These are phyloP conservation scores for Hystrix brachyura DNA, from an alignment of 2,113 vertebrate species.

Conservation along the genomic window DNA sequence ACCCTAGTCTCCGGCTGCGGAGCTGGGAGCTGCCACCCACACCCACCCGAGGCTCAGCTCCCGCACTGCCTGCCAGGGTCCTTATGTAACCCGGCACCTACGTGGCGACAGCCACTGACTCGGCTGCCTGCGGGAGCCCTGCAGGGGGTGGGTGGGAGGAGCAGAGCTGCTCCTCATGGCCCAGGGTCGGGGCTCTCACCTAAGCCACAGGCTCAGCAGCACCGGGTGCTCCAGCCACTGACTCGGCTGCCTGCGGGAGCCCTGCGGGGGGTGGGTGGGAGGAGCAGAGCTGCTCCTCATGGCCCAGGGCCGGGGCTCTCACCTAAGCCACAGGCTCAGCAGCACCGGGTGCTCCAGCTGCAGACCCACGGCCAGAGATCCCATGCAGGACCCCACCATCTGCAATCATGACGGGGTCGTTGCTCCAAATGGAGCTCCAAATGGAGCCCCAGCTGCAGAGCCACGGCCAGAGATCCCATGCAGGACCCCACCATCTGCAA, in stretches of 20 bases:
- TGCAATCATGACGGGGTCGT: rapidly evolving
- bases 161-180: no score
- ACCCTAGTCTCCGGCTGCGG: background rate
- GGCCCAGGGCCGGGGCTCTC: no score
- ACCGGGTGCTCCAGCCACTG: rapidly evolving
- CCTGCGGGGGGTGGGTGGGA: background rate
- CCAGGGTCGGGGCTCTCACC: background rate
- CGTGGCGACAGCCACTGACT: background rate
- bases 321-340: background rate
- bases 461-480: background rate
- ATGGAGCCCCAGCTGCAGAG: background rate
- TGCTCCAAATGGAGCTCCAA: no score
- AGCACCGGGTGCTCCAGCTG: rapidly evolving
- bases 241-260: background rate
- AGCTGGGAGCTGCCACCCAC: background rate
- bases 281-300: no score
- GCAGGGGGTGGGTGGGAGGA: background rate
- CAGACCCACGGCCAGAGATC: background rate
- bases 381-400: rapidly evolving
- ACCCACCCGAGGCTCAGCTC: background rate
- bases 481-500: rapidly evolving
- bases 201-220: background rate
- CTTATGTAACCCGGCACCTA: background rate
- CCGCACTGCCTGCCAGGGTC: background rate
- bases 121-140: background rate